A percentile compares a stretch with the other conserved stretches of the same genome.
Evolutionary conservation across 2,888 invertebrate species (phyloP).

Genomic region (Apamea monoglypha): DNA sequence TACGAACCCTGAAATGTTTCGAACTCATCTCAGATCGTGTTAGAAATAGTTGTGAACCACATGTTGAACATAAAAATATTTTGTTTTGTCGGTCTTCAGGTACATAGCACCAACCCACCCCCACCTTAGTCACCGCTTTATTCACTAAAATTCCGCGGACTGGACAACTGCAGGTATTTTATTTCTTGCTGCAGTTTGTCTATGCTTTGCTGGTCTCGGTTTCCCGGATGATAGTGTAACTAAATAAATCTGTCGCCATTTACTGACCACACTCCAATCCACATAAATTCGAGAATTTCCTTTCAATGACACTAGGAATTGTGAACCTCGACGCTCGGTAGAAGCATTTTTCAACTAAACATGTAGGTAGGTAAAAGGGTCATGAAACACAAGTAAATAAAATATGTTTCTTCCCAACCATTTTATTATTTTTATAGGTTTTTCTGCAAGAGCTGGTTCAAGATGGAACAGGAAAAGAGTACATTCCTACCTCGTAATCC

Average conservation of each 20-base stretch:
- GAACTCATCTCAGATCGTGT: not conserved
- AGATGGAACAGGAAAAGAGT: not conserved
- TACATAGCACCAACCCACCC: too few species aligned
- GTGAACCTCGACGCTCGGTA: not conserved
- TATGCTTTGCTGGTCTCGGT: not conserved
- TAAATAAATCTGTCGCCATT: conserved; percentile 33
- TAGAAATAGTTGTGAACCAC: not conserved
- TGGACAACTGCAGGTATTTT: not conserved
- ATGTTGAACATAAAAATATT: not conserved
- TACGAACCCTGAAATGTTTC: not conserved
- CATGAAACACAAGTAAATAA: not conserved
- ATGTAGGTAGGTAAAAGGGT: not conserved
- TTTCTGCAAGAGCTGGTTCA: not conserved
- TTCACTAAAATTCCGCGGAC: not conserved
- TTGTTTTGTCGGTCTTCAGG: not conserved
- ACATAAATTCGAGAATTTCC: conserved; percentile 18
- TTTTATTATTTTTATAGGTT: not conserved
- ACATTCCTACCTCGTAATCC: not conserved
- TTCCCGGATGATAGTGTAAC: not conserved
- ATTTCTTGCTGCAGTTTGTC: conserved; percentile 8
- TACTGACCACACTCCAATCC: conserved; percentile 19
- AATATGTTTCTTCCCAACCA: not conserved
- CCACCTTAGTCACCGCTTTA: not conserved
- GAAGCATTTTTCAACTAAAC: conserved; percentile 16
- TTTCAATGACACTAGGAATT: conserved; percentile 18